These are phyloP conservation scores for Halichondria panicea DNA, from an alignment of 37 sponge, comb jelly and placozoan genomes.

Conservation along the genomic window DNA sequence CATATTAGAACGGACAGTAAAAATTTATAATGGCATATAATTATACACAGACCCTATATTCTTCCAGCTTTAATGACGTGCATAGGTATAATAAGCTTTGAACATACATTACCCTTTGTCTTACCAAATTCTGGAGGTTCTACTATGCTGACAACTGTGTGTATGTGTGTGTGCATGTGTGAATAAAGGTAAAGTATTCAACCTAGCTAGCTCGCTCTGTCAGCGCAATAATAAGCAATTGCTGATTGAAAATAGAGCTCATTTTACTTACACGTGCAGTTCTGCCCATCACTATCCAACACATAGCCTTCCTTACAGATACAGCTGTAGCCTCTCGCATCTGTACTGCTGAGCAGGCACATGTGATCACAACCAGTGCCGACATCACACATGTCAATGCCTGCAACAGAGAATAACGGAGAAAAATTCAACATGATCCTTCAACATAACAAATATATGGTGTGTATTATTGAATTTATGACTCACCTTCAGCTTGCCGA, in stretches of 20 bases:
- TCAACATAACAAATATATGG: neutral
- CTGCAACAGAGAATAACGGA: constrained; percentile 12
- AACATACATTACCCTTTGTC: neutral
- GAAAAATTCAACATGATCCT: neutral
- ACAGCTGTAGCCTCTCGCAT: constrained; percentile 22
- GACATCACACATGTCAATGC: constrained; percentile 43
- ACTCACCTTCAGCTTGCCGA: neutral
- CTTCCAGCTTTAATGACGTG: neutral
- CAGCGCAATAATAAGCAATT: neutral
- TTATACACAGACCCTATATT: neutral
- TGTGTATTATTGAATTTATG: neutral
- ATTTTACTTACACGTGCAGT: neutral
- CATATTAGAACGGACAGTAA: no score
- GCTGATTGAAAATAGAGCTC: neutral
- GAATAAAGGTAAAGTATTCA: neutral
- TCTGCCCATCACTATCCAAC: neutral
- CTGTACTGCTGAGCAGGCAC: constrained; percentile 33
- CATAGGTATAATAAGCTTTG: neutral
- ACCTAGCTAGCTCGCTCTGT: neutral
- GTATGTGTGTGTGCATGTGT: neutral
- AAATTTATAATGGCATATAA: no score
- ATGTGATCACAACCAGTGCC: constrained; percentile 58
- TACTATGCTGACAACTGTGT: no score
- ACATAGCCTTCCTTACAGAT: constrained; percentile 34
- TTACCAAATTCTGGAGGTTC: neutral